Evolutionary conservation across 1,140 invertebrate genomes (phyloP).

Genomic region (Coelopa frigida): DNA sequence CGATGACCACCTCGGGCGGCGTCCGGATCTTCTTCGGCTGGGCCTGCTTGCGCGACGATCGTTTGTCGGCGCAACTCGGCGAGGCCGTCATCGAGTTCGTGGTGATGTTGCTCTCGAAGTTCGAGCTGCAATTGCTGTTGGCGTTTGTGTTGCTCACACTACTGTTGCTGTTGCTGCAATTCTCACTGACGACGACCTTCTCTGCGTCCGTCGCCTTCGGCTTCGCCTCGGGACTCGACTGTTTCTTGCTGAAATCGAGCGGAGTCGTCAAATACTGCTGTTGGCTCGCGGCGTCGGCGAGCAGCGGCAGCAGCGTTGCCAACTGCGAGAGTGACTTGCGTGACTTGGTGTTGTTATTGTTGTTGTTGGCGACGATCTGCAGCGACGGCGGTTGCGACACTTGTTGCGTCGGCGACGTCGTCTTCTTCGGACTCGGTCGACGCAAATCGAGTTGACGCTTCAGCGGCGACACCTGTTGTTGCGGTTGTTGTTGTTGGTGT

Average conservation of each 20-base stretch:
- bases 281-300: slow-evolving; percentile 38
- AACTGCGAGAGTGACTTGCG: slow-evolving; percentile 35
- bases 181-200: too few relatives aligned
- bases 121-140: background rate
- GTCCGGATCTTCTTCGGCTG: slow-evolving; percentile 43
- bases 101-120: background rate
- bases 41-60: slow-evolving; percentile 40
- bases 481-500: slow-evolving; percentile 5
- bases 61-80: slow-evolving; percentile 12
- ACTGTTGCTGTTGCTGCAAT: background rate
- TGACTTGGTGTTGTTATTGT: slow-evolving; percentile 8
- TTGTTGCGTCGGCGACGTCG: slow-evolving; percentile 9
- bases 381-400: background rate
- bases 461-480: slow-evolving; percentile 20
- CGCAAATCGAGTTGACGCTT: slow-evolving; percentile 33
- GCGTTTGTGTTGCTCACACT: background rate
- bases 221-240: background rate
- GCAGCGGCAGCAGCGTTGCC: slow-evolving; percentile 32
- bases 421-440: slow-evolving; percentile 31
- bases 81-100: background rate
- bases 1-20: slow-evolving; percentile 29
- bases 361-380: background rate
- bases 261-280: slow-evolving; percentile 37
- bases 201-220: too few relatives aligned
- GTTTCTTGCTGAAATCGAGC: slow-evolving; percentile 36